Percentiles rank a stretch among this genome's conserved stretches.
These are phyloP conservation scores for Galaxias olidus DNA, from an alignment of 2,797 vertebrate species.

Conservation along the genomic window DNA sequence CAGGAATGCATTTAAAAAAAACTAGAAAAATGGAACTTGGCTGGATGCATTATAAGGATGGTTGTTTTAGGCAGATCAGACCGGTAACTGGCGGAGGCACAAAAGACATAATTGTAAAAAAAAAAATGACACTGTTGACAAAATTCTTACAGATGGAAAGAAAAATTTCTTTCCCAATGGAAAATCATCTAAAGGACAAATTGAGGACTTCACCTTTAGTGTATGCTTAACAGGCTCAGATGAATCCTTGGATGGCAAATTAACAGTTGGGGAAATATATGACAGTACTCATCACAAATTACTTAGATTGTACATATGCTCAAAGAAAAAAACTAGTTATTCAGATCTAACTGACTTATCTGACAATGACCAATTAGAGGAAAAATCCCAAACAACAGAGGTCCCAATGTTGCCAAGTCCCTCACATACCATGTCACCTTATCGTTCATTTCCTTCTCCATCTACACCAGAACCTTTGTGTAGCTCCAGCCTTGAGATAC, in stretches of 20 bases:
- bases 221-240: conserved; percentile 5
- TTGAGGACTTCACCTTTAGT: conserved; percentile 19
- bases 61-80: conserved; percentile 19
- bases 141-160: conserved; percentile 13
- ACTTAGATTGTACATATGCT: no score
- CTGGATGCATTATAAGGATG: conserved; percentile 20
- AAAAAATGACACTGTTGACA: conserved; percentile 17
- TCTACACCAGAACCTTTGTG: no score
- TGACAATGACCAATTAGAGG: no score
- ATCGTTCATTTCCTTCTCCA: no score
- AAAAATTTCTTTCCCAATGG: conserved; percentile 13
- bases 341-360: no score
- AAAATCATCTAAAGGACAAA: conserved; percentile 12
- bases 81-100: conserved; percentile 21
- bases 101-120: conserved; percentile 14
- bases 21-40: conserved; percentile 30
- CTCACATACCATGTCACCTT: no score
- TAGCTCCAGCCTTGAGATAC: no score
- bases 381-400: no score
- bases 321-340: no score
- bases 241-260: conserved; percentile 11
- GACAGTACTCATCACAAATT: conserved; percentile 19
- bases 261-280: conserved; percentile 13
- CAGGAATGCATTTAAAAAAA: conserved; percentile 9
- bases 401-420: no score